Evolutionary conservation across 2,888 invertebrate genomes (phyloP), one percentile per base, ranked within the genome.

Genomic region (Heliconius ethilla): DNA sequence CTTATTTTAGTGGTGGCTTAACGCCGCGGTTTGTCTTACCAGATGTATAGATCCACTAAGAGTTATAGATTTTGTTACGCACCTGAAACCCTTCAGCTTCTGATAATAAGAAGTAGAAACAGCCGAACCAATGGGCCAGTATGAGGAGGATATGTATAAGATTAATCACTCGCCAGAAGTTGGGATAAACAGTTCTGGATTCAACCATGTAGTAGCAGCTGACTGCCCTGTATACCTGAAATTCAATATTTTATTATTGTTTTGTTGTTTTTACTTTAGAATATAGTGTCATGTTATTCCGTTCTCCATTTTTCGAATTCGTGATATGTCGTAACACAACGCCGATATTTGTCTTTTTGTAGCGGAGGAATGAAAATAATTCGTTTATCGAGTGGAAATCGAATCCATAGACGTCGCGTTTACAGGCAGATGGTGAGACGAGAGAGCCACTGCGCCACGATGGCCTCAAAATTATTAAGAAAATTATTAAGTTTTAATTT

Each of bases 111-210:
- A 97, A 99, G 95, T 99, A 99, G 95, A 99, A 99, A 92, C 99
- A 99, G 78, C 99, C 99, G 90, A 99, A 99, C 99, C 99, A 99
- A 90, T 99, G 99, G 75, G 99, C 98, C 86, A 99, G 95, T 87
- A 99, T 97, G 85, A 99, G 96, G 83, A 99, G 96, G 86, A 99
- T 98, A 91, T 99, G 99, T 84, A 99, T 98, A 81, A 99, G 95
- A 94, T 99, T 99, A 87, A 98, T 96, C 83, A 99, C 99, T 25
- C 99, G 95, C 98, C 99, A 98, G 89, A 99, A 96, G 95, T 99
- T 99, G 37, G 99, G 99, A 94, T 98, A 99, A 79, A 99, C 97
- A 9, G 99, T 99, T 85, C 99, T 95, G 75, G 99, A 98, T 92
- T 99, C 99, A 86, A 99, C 98, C 95, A 99, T 98, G 93, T 98